Evolutionary conservation across 2,113 vertebrate species (phyloP), one percentile per base, ranked within the genome.

Genomic region (Serinus canaria): DNA sequence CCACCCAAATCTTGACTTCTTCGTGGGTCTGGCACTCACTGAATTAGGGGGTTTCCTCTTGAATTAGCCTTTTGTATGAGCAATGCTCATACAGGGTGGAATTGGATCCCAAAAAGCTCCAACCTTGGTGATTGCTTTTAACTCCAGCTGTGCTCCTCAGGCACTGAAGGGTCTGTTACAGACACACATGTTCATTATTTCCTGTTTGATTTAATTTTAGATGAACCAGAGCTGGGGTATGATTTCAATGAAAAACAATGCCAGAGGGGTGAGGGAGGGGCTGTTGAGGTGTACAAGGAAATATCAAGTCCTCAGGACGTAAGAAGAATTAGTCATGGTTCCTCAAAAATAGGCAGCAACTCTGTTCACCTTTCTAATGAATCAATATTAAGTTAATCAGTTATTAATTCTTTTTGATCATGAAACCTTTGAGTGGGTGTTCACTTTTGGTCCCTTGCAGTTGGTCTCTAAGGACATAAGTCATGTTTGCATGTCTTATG

Each of bases 191-290:
- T 60, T 92, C 31, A 30, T 80, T 88, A 63, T 92, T 95, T 94
- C 79, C 72, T 64, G 31, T 83, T 90, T 50, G 43, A 70, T 93
- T 91, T 81, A 66, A 83, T 89, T 83, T 92, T 43, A 92, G 64
- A 17, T 89, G 68, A 87, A 84, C 33, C 47, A 87, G 68, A 77
- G 86, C 23, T 75, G 83, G 76, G 31, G 28, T 81, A 67, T 87
- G 89, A 93, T 90, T 95, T 87, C 83, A 89, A 11, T 91, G 52
- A 50, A 83, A 47, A 86, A 14, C 47, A 41, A 4, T 59, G 90
- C 63, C 46, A 33, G 50, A 76, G 50, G 39, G 67, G 11, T 74
- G 60, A 77, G 52, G 55, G 76, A 92, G 46, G 46, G 64, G 30
- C 66, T 86, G 39, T 67, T 63, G 75, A 91, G 70, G 66, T 76